Evolutionary conservation across 2,797 vertebrate genomes (phyloP).

Genomic region (Coregonus suidteri): DNA sequence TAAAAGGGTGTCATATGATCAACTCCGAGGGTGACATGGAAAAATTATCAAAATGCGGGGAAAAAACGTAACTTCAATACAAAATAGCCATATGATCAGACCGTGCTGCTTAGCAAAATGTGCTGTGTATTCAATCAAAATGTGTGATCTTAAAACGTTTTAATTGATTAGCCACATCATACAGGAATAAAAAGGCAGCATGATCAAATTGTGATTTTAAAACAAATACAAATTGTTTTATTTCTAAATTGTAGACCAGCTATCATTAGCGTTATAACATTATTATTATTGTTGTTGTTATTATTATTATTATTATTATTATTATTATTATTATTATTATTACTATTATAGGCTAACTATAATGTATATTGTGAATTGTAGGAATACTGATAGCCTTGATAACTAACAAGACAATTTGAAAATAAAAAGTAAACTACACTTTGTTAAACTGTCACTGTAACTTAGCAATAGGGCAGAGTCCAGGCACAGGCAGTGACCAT

Average conservation of each 20-base stretch:
- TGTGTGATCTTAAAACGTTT: neutral
- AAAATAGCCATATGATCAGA: neutral
- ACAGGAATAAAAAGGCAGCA: neutral
- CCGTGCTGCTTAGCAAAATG: neutral
- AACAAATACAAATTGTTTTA: neutral
- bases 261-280: neutral
- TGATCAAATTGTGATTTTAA: neutral
- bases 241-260: neutral
- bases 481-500: neutral
- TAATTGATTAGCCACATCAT: neutral
- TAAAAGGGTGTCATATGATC: neutral
- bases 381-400: neutral
- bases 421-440: neutral
- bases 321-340: neutral
- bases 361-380: neutral
- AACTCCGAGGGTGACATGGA: neutral
- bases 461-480: neutral
- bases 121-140: neutral
- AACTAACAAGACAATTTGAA: neutral
- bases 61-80: neutral
- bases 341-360: neutral
- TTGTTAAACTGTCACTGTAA: neutral
- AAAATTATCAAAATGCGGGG: neutral
- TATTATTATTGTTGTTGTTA: neutral
- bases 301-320: neutral